Percentiles rank a stretch among this genome's conserved stretches.
These are phyloP conservation scores for Erebia epiphron DNA, from an alignment of 2,888 invertebrate genomes.

Conservation along the genomic window DNA sequence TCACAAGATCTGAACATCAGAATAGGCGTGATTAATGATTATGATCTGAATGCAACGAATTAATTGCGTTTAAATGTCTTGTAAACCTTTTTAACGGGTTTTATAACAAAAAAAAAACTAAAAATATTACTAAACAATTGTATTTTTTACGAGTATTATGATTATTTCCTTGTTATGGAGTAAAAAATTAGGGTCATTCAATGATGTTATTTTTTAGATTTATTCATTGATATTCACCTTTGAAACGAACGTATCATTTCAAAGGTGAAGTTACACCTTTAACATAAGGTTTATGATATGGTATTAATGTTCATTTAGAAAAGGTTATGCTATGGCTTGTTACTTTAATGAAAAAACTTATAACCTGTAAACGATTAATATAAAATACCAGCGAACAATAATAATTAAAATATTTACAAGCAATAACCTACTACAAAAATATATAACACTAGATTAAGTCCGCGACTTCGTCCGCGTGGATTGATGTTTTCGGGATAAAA, in stretches of 20 bases:
- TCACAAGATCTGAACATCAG: neutral
- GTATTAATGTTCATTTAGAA: neutral
- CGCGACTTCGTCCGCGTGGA: no score
- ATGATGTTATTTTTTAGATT: neutral
- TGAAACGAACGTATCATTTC: neutral
- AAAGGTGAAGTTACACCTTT: neutral
- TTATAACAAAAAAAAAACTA: neutral
- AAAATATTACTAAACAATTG: constrained; percentile 7
- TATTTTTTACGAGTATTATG: neutral
- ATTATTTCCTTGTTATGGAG: constrained; percentile 3
- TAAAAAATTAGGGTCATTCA: constrained; percentile 10
- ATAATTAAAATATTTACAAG: neutral
- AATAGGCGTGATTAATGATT: constrained; percentile 1
- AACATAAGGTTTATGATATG: neutral
- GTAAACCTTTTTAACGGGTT: constrained; percentile 1
- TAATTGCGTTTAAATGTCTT: constrained; percentile 6
- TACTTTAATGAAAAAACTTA: neutral
- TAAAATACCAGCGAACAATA: no score
- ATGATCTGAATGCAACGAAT: neutral
- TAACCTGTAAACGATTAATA: no score
- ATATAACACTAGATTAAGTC: no score
- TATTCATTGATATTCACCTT: no score
- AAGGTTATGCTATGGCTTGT: neutral
- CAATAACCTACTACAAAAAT: no score
- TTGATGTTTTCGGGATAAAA: no score